Base-by-base conservation (phyloP, 2,797 vertebrate species). In the Spinus olivaceus region DNA sequence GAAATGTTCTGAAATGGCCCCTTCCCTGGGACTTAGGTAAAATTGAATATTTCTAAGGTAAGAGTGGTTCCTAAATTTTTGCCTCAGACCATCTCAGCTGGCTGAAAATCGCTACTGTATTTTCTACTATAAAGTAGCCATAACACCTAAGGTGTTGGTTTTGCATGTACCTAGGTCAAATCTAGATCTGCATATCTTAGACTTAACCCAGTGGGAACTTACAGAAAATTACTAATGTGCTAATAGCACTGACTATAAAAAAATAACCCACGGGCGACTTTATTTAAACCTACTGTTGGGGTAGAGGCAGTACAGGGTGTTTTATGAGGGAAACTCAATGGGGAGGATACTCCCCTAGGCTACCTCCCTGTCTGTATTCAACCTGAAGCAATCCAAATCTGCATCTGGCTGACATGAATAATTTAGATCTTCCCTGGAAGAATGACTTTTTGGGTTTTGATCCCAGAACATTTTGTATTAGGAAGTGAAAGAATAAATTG, bases 401-500 rank as follows among this genome's bases (percentile, higher is more conserved):
- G 32, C 47, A 70, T 82, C 51, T 46, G 24, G 14, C 21, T 89
- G 51, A 77, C 27, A 27, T 54, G 54, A 90, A 69, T 49, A 41
- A 73, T 73, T 73, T 80, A 82, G 56, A 33, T 53, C 41, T 71
- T 86, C 60, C 46, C 30, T 78, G 47, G 27, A 80, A 91, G 61
- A 91, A 90, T 57, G 41, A 61, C 46, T 89, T 71, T 57, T 54
- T 50, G 51, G 33, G 32, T 49, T 88, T 92, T 84, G 81, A 88
- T 81, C 11, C 25, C 39, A 39, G 76, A 53, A 88, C 16, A 73
- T 60, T 87, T 73, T 53, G 20, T 60, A 67, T 63, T 66, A 92
- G 33, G 49, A 79, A 77, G 19, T 49, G 60, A 81, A 76, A 21
- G 50, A 85, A 86, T 64, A 64, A 74, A 87, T 59, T 59, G 46